Base-by-base conservation (phyloP, 2,797 vertebrate genomes). In the Echeneis naucrates region DNA sequence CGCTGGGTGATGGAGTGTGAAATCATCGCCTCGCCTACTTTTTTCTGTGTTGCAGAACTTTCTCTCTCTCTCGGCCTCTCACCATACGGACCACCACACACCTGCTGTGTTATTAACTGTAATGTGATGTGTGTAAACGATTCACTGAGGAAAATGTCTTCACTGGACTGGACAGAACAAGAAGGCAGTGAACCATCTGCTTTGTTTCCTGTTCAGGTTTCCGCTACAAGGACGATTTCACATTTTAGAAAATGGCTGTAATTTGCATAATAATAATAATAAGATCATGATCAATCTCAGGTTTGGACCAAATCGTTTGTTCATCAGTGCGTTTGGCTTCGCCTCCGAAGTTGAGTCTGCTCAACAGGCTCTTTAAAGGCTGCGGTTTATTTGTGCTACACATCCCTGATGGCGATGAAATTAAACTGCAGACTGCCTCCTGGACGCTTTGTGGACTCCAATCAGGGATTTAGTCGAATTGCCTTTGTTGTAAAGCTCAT, bases 111-210 rank as follows among this genome's bases (percentile, higher is more conserved):
- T n/a, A n/a, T n/a, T n/a, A 32, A 63, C 66, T 26, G 52, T 47
- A 50, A 69, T 55, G 65, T 66, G 69, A 54, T 68, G 64, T 63
- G 50, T n/a, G n/a, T n/a, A n/a, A 19, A 8, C 8, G 6, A 7
- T 44, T 19, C n/a, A 37, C 35, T 42, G 16, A 42, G n/a, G 19
- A 19, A 2, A 19, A 16, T 17, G 2, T 17, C 38, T 40, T 40
- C 44, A 45, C 44, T n/a, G 16, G 17, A 7, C 40, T 7, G 2
- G 6, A 19, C 40, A 8, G 40, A 19, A 4, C 37, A n/a, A 30
- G 30, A 30, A n/a, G 44, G 8, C 19, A 21, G 19, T 45, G 8
- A 21, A 21, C 44, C 44, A 45, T n/a, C 4, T 8, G 44, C 44
- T 21, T 21, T 21, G 10, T 21, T 21, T n/a, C 12, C 16, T 21